Percentiles rank a stretch among this genome's conserved stretches.
phyloP scores from a whole-genome alignment of 2,113 vertebrate species.

The Mus spicilegus region DNA sequence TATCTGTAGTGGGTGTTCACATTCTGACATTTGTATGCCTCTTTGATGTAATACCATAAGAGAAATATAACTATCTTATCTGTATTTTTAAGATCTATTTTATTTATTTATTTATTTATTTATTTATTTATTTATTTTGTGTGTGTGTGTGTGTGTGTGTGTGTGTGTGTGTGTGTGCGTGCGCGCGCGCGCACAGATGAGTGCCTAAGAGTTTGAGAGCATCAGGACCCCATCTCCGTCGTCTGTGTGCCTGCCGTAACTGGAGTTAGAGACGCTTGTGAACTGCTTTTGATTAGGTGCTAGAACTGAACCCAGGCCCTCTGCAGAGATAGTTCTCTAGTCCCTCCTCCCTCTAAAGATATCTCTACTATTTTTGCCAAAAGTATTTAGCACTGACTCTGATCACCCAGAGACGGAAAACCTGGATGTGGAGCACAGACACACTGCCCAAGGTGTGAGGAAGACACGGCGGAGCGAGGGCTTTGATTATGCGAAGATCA shows the following conservation, averaged over 20 bases:
- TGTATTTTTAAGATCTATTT: background rate
- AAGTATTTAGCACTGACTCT: slow-evolving; percentile 26
- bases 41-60: background rate
- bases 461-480: background rate
- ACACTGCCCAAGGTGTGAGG: background rate
- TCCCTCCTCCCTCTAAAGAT: background rate
- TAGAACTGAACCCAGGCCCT: background rate
- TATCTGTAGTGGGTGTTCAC: background rate
- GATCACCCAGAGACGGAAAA: background rate
- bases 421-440: background rate
- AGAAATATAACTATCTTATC: background rate
- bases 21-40: background rate
- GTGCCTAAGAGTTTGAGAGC: background rate
- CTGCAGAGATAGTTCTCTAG: background rate
- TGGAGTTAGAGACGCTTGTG: background rate
- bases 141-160: no score
- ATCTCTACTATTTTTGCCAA: background rate
- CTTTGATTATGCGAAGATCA: slow-evolving; percentile 1
- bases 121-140: background rate
- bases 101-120: background rate
- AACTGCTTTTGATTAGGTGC: background rate
- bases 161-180: no score
- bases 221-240: background rate
- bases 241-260: background rate
- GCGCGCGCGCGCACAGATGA: no score